Evolutionary conservation across 2,113 vertebrate species (phyloP).

Genomic region (Daboia siamensis): DNA sequence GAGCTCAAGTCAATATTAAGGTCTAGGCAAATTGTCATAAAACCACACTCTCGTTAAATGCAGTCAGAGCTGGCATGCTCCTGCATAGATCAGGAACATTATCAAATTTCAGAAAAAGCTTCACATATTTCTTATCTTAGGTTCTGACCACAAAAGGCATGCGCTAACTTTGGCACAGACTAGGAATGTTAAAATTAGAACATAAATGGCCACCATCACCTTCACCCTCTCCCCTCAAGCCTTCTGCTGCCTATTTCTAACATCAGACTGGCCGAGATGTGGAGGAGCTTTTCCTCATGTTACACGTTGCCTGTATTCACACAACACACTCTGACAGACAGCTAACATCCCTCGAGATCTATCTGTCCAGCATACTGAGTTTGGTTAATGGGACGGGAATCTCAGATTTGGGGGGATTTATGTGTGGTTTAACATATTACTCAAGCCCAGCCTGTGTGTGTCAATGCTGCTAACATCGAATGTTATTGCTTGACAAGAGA

Average conservation of each 20-base stretch:
- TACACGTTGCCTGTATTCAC: neutral
- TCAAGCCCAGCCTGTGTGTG: neutral
- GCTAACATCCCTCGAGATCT: neutral
- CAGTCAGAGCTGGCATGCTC: neutral
- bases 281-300: neutral
- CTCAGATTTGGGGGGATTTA: neutral
- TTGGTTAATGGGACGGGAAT: neutral
- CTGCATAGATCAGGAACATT: neutral
- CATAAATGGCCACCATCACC: neutral
- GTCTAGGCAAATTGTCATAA: neutral
- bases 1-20: neutral
- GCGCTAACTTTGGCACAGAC: neutral
- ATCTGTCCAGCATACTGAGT: neutral
- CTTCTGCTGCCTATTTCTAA: neutral
- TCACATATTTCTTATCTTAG: neutral
- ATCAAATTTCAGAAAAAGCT: neutral
- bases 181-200: neutral
- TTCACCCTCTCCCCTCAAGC: neutral
- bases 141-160: neutral
- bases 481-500: too few species aligned
- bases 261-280: neutral
- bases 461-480: too few species aligned
- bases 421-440: neutral
- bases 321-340: neutral
- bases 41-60: neutral